Evolutionary conservation across 2,888 invertebrate species (phyloP).

Genomic region (Heliconius ismenius): DNA sequence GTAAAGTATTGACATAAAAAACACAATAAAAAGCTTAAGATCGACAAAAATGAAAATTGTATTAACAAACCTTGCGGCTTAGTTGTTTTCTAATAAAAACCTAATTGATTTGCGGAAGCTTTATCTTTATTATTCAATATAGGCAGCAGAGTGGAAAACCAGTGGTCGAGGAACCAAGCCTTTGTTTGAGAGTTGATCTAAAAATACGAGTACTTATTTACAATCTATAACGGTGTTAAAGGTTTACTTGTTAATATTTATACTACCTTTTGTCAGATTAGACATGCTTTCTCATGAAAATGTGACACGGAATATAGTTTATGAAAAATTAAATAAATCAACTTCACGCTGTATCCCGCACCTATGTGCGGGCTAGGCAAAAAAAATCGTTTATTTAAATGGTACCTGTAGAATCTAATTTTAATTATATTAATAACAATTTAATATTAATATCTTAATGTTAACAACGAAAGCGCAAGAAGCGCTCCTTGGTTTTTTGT

Average conservation of each 20-base stretch:
- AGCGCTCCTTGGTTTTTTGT: slow-evolving; percentile 18
- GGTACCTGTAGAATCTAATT: background rate
- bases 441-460: slow-evolving; percentile 16
- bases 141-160: slow-evolving; percentile 49
- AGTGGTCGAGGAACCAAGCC: slow-evolving; percentile 43
- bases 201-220: slow-evolving; percentile 42
- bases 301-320: background rate
- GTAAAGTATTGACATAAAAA: slow-evolving; percentile 7
- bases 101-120: slow-evolving; percentile 73
- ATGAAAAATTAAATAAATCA: background rate
- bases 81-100: slow-evolving; percentile 68
- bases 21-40: slow-evolving; percentile 19
- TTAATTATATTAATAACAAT: slow-evolving; percentile 1
- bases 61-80: slow-evolving; percentile 56
- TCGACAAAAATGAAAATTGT: slow-evolving; percentile 36
- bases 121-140: slow-evolving; percentile 57
- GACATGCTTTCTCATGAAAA: slow-evolving; percentile 15
- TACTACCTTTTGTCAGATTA: slow-evolving; percentile 13
- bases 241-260: slow-evolving; percentile 12
- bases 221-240: slow-evolving; percentile 20
- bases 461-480: slow-evolving; percentile 1
- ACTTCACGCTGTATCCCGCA: too few relatives aligned
- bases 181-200: slow-evolving; percentile 43
- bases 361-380: too few relatives aligned
- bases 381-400: background rate